Evolutionary conservation across 2,113 vertebrate species (phyloP), one percentile per base, ranked within the genome.

Genomic region (Rhineura floridana): DNA sequence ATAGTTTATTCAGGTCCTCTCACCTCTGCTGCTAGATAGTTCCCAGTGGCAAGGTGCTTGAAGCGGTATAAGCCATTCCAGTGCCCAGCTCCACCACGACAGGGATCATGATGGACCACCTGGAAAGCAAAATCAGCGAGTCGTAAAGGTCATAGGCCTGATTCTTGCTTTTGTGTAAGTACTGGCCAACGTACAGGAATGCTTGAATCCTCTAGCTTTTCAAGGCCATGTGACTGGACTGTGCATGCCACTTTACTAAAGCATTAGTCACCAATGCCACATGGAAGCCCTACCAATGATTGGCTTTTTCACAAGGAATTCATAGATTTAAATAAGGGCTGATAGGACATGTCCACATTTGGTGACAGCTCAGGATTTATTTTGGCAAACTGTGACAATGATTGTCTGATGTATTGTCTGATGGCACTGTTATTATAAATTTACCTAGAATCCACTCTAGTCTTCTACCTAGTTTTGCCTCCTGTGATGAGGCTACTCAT

Each of bases 51-150:
- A 6, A 99, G 97, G 94, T 99, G 98, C 93, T 99, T 99, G 95
- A 99, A 99, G 83, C 98, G 97, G 91, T 99, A 99, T 48, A 99
- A 96, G 92, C 98, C 99, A 0, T 99, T 99, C 98, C 98, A 99
- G 94, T 99, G 98, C 59, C 98, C 98, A 0, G 98, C 98, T 88
- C 98, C 98, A 65, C 98, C 98, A 1, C 98, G 97, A 87, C 98
- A 99, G 0, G 98, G 98, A 93, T 99, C 98, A 0, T 99, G 98
- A 94, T 99, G 98, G 90, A 99, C 98, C n/a, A 99, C 98, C 98
- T 99, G 92, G 46, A 67, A 76, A 81, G 59, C 63, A 83, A 1
- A 6, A 65, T n/a, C 1, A 90, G 23, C 72, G 33, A 88, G 59
- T 52, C 9, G 8, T 44, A 59, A 72, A n/a, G n/a, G 21, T 73